These are phyloP conservation scores for Sus scrofa DNA, from an alignment of 2,113 vertebrate genomes.

Conservation along the genomic window T2T-Sscrofa CM000818.6:93359501-93360000, in stretches of 20 bases:
- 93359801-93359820: background rate
- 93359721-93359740: background rate
- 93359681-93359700: background rate
- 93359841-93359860: background rate
- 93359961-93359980: background rate
- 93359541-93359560: background rate
- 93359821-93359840: background rate
- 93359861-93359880: background rate
- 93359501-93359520: background rate
- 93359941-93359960: background rate
- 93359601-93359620: background rate
- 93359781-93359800: background rate
- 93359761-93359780: background rate
- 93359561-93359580: background rate
- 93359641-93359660: background rate
- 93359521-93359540: background rate
- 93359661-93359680: background rate
- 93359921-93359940: background rate
- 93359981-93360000: background rate
- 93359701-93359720: background rate
- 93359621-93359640: conserved; percentile 1
- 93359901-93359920: background rate
- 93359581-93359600: background rate
- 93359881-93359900: background rate
- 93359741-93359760: background rate